Evolutionary conservation across 2,797 vertebrate species (phyloP).

Genomic region (Malurus leucopterus): DNA sequence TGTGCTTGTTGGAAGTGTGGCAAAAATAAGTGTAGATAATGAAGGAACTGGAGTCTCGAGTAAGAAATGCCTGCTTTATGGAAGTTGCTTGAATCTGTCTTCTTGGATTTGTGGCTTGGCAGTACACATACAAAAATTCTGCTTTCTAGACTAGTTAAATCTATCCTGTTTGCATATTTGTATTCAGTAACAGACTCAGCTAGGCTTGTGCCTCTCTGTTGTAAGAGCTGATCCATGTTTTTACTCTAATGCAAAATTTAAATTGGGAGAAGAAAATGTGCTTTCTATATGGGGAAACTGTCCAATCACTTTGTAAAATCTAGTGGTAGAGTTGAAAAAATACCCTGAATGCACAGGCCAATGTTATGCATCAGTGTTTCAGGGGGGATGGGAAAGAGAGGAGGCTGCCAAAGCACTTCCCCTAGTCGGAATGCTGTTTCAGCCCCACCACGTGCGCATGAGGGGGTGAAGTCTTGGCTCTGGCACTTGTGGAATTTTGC

Average conservation of each 20-base stretch:
- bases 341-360: not conserved
- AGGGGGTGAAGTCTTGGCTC: slow-evolving; percentile 41
- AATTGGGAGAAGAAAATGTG: not conserved
- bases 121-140: not conserved
- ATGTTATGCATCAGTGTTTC: not conserved
- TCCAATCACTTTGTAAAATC: not conserved
- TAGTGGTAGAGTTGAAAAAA: not conserved
- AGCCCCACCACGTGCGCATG: not conserved
- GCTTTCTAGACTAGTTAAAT: not conserved
- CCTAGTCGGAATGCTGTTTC: slow-evolving; percentile 17
- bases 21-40: not conserved
- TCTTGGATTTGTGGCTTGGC: slow-evolving; percentile 5
- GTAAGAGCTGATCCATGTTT: not conserved
- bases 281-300: not conserved
- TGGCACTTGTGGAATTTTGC: not conserved
- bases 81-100: not conserved
- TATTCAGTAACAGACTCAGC: not conserved
- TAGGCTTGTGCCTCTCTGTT: not conserved
- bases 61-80: not conserved
- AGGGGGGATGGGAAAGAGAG: not conserved
- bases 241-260: not conserved
- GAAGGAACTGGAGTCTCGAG: not conserved
- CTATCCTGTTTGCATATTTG: not conserved
- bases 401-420: slow-evolving; percentile 37
- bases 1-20: not conserved